phyloP scores from a whole-genome alignment of 2,888 invertebrate species.

The Junonia oenone region DNA sequence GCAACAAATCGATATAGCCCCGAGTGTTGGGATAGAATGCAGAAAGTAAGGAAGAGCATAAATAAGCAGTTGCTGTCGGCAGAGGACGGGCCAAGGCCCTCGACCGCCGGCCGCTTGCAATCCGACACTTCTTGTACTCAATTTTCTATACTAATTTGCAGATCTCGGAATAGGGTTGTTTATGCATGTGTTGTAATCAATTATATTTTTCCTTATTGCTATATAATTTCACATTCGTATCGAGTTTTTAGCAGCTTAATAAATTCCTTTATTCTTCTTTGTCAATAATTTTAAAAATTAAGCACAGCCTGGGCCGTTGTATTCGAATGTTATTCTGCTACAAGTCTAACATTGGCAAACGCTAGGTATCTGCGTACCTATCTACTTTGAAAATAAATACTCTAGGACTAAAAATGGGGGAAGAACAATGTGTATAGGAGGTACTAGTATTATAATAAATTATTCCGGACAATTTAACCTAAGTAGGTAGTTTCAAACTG shows the following conservation, averaged over 20 bases:
- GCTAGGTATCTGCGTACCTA: too few species aligned
- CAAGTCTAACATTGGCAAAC: too few species aligned
- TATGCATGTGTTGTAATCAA: background rate
- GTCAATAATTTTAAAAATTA: too few species aligned
- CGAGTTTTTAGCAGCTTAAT: too few species aligned
- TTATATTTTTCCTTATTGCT: background rate
- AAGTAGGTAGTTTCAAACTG: background rate
- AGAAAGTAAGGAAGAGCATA: conserved; percentile 33
- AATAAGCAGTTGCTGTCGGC: conserved; percentile 37
- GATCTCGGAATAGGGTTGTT: conserved; percentile 48
- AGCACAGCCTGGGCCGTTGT: too few species aligned
- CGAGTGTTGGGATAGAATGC: conserved; percentile 32
- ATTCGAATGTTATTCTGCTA: too few species aligned
- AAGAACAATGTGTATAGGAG: too few species aligned
- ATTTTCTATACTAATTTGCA: conserved; percentile 69
- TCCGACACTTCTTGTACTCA: conserved; percentile 68
- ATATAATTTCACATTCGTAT: background rate
- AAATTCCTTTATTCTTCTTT: too few species aligned
- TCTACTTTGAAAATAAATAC: too few species aligned
- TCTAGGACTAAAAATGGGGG: too few species aligned
- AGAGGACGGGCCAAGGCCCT: conserved; percentile 51
- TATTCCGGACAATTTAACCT: background rate
- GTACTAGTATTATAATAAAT: background rate
- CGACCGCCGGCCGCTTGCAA: conserved; percentile 50
- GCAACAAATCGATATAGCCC: conserved; percentile 27